Base-by-base conservation (phyloP, 2,797 vertebrate genomes). In the Rhinophrynus dorsalis region DNA sequence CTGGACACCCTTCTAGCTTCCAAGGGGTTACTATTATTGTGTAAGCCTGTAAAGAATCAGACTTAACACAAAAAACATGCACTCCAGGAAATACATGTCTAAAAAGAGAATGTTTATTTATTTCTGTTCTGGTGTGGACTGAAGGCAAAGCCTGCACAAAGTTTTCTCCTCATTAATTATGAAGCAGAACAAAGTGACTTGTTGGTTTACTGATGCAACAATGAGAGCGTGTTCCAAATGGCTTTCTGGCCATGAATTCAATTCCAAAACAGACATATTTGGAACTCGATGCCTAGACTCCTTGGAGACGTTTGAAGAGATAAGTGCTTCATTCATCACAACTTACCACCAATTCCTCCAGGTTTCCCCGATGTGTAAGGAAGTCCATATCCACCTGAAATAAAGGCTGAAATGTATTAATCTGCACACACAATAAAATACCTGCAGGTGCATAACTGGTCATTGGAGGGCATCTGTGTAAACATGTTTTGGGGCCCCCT, bases 331-430 rank as follows among this genome's bases (percentile, higher is more conserved):
- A 47, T 54, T 48, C 5, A 42, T 10, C 23, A 33, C 11, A 40
- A 72, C 69, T 6, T 57, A 73, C 69, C 58, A 8, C 67, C 55
- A 30, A 30, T 27, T 21, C 59, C 61, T 48, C 68, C 70, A 45
- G 55, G 76, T 86, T 94, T 96, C 57, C 92, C 93, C n/a, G 85
- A 87, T 61, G 78, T 89, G 69, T 88, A 86, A 75, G 95, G 93
- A 74, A 91, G 82, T 77, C 92, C 93, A 33, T 92, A 92, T 64
- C 84, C 92, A 82, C 93, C 96, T 98, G 78, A 1, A 2, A 48
- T 23, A 48, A 13, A 47, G 4, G 5, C 2, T 23, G 6, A 6
- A 3, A 9, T 48, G 45, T 48, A 12, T 8, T 24, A 10, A 23
- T 48, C 42, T 21, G 8, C 18, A 18, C 7, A 9, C 1, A n/a